Base-by-base conservation (phyloP, 2,888 invertebrate species). In the Leptarthrus brevirostris region DNA sequence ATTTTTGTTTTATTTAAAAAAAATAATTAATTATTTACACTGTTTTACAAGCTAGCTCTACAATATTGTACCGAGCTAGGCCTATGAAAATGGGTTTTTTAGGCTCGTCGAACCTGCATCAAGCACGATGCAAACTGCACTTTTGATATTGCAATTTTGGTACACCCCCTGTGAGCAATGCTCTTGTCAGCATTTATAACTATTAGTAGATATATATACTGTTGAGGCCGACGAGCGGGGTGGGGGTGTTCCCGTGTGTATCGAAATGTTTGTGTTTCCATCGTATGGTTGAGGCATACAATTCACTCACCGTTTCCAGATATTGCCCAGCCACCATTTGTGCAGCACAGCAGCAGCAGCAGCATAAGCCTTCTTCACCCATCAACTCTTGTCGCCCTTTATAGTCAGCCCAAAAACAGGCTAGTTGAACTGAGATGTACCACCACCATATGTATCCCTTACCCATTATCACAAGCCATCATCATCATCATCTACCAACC, bases 91-190 rank as follows among this genome's bases (percentile, higher is more conserved):
- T 71, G 69, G 69, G 61, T 76, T 74, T 72, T 76, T 76, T 77
- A 77, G 78, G 77, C 77, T 78, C 78, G 76, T 76, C 75, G 77
- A 78, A 78, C 78, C 78, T 78, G 78, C 78, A 78, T 78, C 78
- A 76, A 78, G 77, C 77, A 78, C 78, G 77, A 78, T 78, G 78
- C 78, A 76, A 77, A 78, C 78, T 78, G 78, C 77, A 78, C 78
- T 78, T 78, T 76, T 76, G 74, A 74, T 76, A 73, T 74, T 76
- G 76, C 75, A 76, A 76, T 76, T 76, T 74, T 22, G 73, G 75
- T 76, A 76, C 74, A 75, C 77, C 76, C 77, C 77, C 76, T 72
- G 72, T 72, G 72, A 58, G 74, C 75, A 75, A 71, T 74, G 73
- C 73, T 75, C 73, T 75, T 75, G 75, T 75, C 72, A 72, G 72